A percentile compares a stretch with the other conserved stretches of the same genome.
phyloP scores from a whole-genome alignment of 2,888 invertebrate species.

The Eristalinus aeneus region DNA sequence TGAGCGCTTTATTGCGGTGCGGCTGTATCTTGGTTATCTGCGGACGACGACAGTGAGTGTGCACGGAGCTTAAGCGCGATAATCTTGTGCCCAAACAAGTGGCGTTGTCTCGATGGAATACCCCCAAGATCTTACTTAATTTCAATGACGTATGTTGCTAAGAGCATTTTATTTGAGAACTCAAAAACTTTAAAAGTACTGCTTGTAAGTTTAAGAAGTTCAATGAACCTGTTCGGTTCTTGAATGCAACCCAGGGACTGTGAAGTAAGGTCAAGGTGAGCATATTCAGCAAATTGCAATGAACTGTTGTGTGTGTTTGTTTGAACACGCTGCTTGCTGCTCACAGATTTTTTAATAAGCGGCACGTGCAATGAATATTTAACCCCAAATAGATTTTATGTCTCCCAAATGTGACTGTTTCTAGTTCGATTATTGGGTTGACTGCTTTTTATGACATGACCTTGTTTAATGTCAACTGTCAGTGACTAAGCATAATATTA shows the following conservation, averaged over 20 bases:
- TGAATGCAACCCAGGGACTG: not conserved
- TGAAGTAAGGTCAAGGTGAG: not conserved
- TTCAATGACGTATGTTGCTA: not conserved
- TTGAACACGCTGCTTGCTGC: too few species aligned
- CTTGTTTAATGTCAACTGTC: too few species aligned
- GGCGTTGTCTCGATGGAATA: not conserved
- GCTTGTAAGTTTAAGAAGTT: not conserved
- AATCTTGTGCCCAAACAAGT: not conserved
- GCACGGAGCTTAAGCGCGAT: not conserved
- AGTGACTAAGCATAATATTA: not conserved
- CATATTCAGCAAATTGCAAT: not conserved
- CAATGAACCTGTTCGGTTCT: not conserved
- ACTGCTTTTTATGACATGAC: too few species aligned
- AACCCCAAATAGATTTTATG: too few species aligned
- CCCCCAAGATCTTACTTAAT: not conserved
- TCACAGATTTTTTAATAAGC: too few species aligned
- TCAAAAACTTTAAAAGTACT: not conserved
- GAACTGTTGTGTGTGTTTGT: not conserved
- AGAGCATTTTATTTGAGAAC: not conserved
- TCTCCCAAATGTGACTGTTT: too few species aligned
- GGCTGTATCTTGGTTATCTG: not conserved
- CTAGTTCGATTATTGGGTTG: too few species aligned
- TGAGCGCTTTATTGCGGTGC: not conserved
- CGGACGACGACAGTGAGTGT: not conserved
- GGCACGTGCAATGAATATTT: too few species aligned